phyloP scores from a whole-genome alignment of 2,797 vertebrate genomes.

The Emys orbicularis region DNA sequence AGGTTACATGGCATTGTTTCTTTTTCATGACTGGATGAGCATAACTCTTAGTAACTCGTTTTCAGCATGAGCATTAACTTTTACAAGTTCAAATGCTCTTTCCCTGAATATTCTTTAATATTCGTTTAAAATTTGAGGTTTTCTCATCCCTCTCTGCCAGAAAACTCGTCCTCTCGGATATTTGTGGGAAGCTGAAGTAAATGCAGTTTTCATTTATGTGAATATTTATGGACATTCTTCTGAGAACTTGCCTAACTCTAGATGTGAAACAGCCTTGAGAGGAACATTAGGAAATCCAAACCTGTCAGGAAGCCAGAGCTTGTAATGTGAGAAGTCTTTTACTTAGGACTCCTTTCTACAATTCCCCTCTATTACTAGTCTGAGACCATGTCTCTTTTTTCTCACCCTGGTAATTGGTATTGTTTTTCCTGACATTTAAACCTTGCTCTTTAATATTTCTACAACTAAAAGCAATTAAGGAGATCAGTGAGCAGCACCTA shows the following conservation, averaged over 20 bases:
- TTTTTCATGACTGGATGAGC: conserved; percentile 67
- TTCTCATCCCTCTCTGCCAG: conserved; percentile 64
- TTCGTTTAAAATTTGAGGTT: conserved; percentile 60
- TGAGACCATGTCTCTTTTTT: neutral
- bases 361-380: neutral
- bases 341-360: rapidly evolving
- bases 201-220: neutral
- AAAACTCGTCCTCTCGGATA: conserved; percentile 10
- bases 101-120: conserved; percentile 42
- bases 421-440: neutral
- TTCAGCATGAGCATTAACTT: neutral
- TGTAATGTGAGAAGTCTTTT: neutral
- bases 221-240: conserved; percentile 36
- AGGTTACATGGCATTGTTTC: conserved; percentile 32
- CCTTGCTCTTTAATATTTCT: conserved; percentile 59
- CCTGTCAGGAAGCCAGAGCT: rapidly evolving
- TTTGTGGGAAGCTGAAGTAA: neutral
- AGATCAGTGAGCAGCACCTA: conserved; percentile 66
- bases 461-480: conserved; percentile 71
- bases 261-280: conserved; percentile 11
- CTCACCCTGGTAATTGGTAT: conserved; percentile 16
- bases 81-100: conserved; percentile 38
- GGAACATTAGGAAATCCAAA: conserved; percentile 21
- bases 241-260: neutral
- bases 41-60: conserved; percentile 59